phyloP scores from a whole-genome alignment of 2,113 vertebrate genomes.

The Scolopax mira region DNA sequence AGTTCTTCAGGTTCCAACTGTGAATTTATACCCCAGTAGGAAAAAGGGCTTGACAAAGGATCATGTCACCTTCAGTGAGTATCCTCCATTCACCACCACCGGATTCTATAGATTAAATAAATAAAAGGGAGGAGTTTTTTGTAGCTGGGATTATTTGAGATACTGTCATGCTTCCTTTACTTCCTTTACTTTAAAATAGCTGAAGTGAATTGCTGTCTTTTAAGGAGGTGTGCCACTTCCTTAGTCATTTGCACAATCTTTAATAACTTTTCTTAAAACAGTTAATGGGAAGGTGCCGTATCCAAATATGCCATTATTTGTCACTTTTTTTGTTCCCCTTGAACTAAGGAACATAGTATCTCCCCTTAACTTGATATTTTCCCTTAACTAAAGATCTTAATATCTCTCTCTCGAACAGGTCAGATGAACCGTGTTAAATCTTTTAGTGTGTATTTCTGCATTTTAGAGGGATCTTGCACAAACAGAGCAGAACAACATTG shows the following conservation, averaged over 20 bases:
- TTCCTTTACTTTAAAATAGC: neutral
- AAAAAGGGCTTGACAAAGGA: slow-evolving; percentile 91
- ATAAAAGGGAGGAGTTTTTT: neutral
- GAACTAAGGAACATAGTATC: neutral
- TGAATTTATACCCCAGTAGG: slow-evolving; percentile 88
- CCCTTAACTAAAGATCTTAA: neutral
- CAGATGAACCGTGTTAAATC: neutral
- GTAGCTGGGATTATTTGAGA: neutral
- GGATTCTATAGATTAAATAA: neutral
- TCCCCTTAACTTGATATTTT: too few species aligned
- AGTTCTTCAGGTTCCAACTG: slow-evolving; percentile 90
- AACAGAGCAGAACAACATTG: neutral
- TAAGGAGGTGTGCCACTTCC: fast-evolving
- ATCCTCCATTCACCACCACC: neutral
- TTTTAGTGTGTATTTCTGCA: neutral
- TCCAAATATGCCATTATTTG: neutral
- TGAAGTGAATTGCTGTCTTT: neutral
- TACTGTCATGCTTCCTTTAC: neutral
- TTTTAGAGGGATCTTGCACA: neutral
- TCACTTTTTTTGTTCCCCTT: neutral
- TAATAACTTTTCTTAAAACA: neutral
- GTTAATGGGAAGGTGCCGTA: neutral
- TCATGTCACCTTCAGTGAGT: slow-evolving; percentile 81
- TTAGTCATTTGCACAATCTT: neutral
- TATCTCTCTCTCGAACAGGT: neutral